A percentile compares a stretch with the other conserved stretches of the same genome.
Evolutionary conservation across 2,797 vertebrate genomes (phyloP).

Genomic region (Sebastes trivittatus): DNA sequence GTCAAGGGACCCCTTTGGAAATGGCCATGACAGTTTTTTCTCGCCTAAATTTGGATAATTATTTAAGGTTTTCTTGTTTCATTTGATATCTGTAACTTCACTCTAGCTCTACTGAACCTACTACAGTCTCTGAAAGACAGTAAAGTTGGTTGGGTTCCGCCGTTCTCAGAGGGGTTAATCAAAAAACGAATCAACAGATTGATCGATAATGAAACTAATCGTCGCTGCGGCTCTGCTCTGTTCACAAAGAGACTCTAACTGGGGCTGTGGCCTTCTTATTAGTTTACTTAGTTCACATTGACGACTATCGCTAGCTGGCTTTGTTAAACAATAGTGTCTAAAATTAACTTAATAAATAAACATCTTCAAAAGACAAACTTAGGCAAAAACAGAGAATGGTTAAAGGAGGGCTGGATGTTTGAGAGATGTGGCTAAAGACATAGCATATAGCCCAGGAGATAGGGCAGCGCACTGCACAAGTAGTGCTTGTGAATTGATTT

Average conservation of each 20-base stretch:
- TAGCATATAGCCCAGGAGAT: neutral
- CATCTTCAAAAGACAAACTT: neutral
- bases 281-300: neutral
- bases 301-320: neutral
- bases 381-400: neutral
- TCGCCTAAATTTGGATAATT: too few species aligned
- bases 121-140: too few species aligned
- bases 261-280: neutral
- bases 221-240: neutral
- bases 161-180: neutral
- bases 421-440: neutral
- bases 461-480: neutral
- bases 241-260: neutral
- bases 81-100: too few species aligned
- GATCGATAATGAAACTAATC: neutral
- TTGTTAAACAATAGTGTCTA: neutral
- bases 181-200: neutral
- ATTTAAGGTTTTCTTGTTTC: too few species aligned
- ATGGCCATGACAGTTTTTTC: too few species aligned
- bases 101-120: too few species aligned
- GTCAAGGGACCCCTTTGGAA: too few species aligned
- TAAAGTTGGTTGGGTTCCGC: too few species aligned
- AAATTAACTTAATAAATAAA: neutral
- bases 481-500: slow-evolving; percentile 15
- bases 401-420: neutral